phyloP scores from a whole-genome alignment of 2,888 invertebrate genomes.

The Ophioninae sp. region DNA sequence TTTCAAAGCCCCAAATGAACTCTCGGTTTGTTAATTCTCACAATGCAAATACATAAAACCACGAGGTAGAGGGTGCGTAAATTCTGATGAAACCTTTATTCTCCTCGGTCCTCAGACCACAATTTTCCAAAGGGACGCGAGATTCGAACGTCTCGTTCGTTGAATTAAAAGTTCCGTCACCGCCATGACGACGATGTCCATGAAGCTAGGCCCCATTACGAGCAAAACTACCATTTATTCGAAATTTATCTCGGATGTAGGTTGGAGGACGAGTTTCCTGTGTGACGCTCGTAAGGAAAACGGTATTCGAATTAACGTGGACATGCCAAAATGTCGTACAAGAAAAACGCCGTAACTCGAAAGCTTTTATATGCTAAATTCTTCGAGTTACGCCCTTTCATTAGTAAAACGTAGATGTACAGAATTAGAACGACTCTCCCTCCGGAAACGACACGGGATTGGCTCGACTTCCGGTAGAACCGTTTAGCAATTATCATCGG shows the following conservation, averaged over 20 bases:
- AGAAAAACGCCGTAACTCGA: background rate
- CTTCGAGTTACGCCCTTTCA: slow-evolving; percentile 9
- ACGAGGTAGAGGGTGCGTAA: background rate
- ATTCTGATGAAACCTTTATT: slow-evolving; percentile 2
- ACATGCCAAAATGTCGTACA: background rate
- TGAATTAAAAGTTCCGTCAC: background rate
- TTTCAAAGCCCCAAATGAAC: slow-evolving; percentile 48
- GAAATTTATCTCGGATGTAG: slow-evolving; percentile 27
- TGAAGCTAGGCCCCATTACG: slow-evolving; percentile 3
- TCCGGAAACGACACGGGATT: slow-evolving; percentile 28
- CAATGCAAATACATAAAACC: slow-evolving; percentile 4
- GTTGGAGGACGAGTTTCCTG: background rate
- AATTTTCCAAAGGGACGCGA: slow-evolving; percentile 15
- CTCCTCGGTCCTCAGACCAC: slow-evolving; percentile 1
- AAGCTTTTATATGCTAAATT: background rate
- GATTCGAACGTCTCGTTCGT: background rate
- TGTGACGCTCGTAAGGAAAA: slow-evolving; percentile 4
- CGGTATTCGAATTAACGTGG: background rate
- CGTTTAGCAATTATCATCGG: slow-evolving; percentile 36
- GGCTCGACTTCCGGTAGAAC: slow-evolving; percentile 32
- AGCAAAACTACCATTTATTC: slow-evolving; percentile 26
- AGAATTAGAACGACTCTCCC: slow-evolving; percentile 14
- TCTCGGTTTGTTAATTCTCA: slow-evolving; percentile 44
- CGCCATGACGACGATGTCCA: slow-evolving; percentile 35
- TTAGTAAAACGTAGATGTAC: background rate